A percentile compares a stretch with the other conserved stretches of the same genome.
Evolutionary conservation across 2,113 vertebrate species (phyloP).

Genomic region (Lipophrys pholis): DNA sequence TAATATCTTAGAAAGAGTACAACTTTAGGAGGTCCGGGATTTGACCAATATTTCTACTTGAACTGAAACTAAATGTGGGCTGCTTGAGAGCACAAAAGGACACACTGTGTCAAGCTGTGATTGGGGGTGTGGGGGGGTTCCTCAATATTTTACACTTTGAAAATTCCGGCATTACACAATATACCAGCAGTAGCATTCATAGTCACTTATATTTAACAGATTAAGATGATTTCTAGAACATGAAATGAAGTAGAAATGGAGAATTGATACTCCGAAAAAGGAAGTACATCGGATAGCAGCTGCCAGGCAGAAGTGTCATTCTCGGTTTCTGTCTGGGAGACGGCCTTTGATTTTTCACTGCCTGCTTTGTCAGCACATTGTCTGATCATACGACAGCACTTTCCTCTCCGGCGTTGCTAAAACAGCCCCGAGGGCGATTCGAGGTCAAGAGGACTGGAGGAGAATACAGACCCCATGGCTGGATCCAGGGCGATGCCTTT

Average conservation of each 20-base stretch:
- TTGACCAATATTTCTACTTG: too few species aligned
- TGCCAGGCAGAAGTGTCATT: constrained; percentile 18
- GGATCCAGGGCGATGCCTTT: constrained; percentile 97
- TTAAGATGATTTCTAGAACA: not conserved
- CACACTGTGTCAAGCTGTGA: too few species aligned
- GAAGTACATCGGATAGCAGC: constrained; percentile 32
- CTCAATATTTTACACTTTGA: too few species aligned
- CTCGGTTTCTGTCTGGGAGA: constrained; percentile 45
- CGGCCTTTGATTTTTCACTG: constrained; percentile 37
- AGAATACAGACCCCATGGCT: constrained; percentile 90
- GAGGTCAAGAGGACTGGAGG: constrained; percentile 16
- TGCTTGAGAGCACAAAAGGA: too few species aligned
- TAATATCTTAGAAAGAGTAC: too few species aligned
- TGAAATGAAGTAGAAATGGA: constrained; percentile 3
- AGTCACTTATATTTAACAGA: not conserved
- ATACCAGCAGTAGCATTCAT: not conserved
- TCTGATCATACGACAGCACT: constrained; percentile 52
- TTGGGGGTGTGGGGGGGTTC: too few species aligned
- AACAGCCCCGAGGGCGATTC: not conserved
- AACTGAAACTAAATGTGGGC: too few species aligned
- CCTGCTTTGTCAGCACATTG: constrained; percentile 61
- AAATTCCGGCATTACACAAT: not conserved
- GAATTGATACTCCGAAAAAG: constrained; percentile 61
- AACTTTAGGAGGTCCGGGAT: not conserved
- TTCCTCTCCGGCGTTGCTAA: constrained; percentile 35